phyloP scores from a whole-genome alignment of 2,113 vertebrate species.

The Mungos mungo region DNA sequence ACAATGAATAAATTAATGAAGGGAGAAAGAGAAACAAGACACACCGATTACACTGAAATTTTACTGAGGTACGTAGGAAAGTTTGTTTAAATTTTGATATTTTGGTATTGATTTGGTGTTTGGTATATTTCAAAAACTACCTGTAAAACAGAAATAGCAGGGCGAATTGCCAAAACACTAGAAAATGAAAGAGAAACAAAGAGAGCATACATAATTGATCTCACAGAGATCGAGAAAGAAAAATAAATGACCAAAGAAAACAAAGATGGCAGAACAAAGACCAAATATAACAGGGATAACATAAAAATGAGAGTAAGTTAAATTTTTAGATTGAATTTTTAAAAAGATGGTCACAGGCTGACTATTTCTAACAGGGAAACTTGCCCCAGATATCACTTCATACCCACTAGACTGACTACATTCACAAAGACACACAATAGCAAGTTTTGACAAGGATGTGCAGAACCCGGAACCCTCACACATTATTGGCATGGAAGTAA shows the following conservation, averaged over 20 bases:
- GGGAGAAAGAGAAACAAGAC: background rate
- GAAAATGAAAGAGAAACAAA: constrained; percentile 8
- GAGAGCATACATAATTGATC: background rate
- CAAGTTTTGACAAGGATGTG: background rate
- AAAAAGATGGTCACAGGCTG: background rate
- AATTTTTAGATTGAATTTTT: background rate
- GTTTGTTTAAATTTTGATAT: background rate
- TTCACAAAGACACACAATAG: background rate
- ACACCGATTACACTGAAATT: constrained; percentile 15
- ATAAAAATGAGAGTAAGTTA: background rate
- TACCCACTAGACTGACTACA: background rate
- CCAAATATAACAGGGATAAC: background rate
- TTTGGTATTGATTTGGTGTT: background rate
- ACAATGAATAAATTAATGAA: constrained; percentile 9
- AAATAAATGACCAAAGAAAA: constrained; percentile 21
- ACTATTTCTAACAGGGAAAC: background rate
- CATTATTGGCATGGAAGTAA: background rate
- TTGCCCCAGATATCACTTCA: background rate
- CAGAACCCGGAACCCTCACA: background rate
- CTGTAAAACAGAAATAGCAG: background rate
- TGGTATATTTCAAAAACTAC: constrained; percentile 18
- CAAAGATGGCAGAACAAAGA: background rate
- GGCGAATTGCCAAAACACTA: background rate
- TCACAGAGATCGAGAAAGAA: background rate
- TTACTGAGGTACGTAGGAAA: background rate